Percentiles rank a stretch among this genome's conserved stretches.
Evolutionary conservation across 2,888 invertebrate genomes (phyloP).

Genomic region (Hofmannophila pseudospretella): DNA sequence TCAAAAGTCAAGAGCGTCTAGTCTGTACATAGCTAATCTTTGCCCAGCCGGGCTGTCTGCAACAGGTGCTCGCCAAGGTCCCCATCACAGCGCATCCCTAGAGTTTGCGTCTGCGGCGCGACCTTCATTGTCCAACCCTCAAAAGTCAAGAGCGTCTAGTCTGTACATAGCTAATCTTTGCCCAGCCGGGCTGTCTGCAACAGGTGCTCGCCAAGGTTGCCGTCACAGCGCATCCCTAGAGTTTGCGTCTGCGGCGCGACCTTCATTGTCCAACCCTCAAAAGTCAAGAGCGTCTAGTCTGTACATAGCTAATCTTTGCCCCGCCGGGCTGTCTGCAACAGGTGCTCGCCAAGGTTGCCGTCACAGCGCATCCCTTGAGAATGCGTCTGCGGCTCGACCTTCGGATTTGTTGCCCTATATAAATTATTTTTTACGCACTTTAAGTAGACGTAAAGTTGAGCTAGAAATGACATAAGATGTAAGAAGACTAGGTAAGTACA

Average conservation of each 20-base stretch:
- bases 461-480: neutral
- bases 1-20: too few relatives aligned
- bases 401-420: conserved; percentile 23
- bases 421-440: neutral
- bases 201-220: conserved; percentile 28
- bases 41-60: conserved; percentile 8
- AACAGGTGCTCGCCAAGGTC: conserved; percentile 29
- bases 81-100: conserved; percentile 25
- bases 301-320: conserved; percentile 6
- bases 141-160: too few relatives aligned
- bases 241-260: conserved; percentile 17
- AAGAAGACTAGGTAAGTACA: too few relatives aligned
- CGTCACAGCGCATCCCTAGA: conserved; percentile 27
- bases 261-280: too few relatives aligned
- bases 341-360: conserved; percentile 24
- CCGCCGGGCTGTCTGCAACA: conserved; percentile 16
- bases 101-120: too few relatives aligned
- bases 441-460: neutral
- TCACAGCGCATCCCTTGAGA: conserved; percentile 27
- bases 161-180: conserved; percentile 10
- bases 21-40: conserved; percentile 15
- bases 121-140: too few relatives aligned
- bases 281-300: conserved; percentile 11
- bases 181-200: conserved; percentile 11
- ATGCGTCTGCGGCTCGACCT: conserved; percentile 20